Base-by-base conservation (phyloP, 1,140 invertebrate genomes). In the Lordiphosa clarofinis region DNA sequence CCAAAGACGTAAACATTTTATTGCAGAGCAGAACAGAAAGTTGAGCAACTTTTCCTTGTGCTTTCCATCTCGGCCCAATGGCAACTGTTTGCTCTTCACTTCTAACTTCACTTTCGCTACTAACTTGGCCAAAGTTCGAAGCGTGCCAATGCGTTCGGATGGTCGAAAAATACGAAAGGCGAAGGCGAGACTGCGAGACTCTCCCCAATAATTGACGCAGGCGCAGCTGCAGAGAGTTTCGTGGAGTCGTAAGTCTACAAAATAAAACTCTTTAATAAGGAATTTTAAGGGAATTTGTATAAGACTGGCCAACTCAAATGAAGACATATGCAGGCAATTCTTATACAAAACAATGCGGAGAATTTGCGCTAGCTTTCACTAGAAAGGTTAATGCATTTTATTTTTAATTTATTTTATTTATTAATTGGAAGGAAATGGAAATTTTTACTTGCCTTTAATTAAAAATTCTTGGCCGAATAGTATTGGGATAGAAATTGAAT, bases 71-170 rank as follows among this genome's bases (percentile, higher is more conserved):
- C 28, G 38, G 74, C 74, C 79, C 69, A 78, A 73, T 10, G 44
- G 69, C 74, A 70, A 78, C 74, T 78, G 74, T 49, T 65, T 65
- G 28, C 42, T 56, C 64, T 54, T 28, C n/a, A n/a, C n/a, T 28
- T 28, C 24, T 28, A 28, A 28, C 24, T 28, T 28, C 24, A 28
- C 24, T 28, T 28, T 28, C 24, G 24, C 24, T 28, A 28, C 24
- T 28, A 28, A 28, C 24, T 28, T 28, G 24, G 24, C 47, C 28
- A 36, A 35, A 52, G 15, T 24, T 24, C 36, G 36, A 38, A 21
- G 15, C 38, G 31, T 33, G 21, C 2, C 3, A 33, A 33, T 4
- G 4, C 28, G 11, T 5, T 7, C 3, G 24, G 31, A 1, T 13
- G 4, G 12, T 9, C 35, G 35, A n/a, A 50, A 10, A 12, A 11